Percentiles rank a stretch among this genome's conserved stretches.
Conservation (phyloP, 1,140 invertebrate genomes). For the Dendroctonus ponderosae region DNA sequence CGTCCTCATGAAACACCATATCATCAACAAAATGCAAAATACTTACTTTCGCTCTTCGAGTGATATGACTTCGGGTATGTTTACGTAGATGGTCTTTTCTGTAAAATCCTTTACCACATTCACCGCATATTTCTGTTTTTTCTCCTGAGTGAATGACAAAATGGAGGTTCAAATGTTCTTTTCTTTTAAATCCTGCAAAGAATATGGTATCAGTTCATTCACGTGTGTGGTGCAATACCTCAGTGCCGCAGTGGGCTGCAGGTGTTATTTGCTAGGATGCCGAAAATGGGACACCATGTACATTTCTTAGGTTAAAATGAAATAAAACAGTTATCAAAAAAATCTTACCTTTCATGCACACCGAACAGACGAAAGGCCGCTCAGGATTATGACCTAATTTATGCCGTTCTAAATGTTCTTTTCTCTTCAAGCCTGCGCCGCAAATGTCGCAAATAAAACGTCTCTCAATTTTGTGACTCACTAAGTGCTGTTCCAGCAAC, state of each 20-base stretch:
- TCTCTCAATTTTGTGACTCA: conserved; percentile 74
- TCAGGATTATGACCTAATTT: conserved; percentile 77
- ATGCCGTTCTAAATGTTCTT: conserved; percentile 76
- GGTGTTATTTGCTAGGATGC: no score
- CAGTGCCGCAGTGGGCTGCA: no score
- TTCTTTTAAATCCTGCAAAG: conserved; percentile 63
- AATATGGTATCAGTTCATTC: background rate
- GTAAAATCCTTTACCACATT: conserved; percentile 77
- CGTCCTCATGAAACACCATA: no score
- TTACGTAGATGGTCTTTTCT: conserved; percentile 80
- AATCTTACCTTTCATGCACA: conserved; percentile 64
- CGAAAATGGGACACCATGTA: background rate
- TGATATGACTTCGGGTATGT: conserved; percentile 71
- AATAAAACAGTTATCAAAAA: background rate
- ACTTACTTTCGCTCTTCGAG: conserved; percentile 65
- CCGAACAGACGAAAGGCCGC: conserved; percentile 71
- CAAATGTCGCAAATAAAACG: conserved; percentile 62
- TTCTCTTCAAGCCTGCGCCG: conserved; percentile 70
- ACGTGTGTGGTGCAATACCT: no score
- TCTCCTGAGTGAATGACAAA: conserved; percentile 78
- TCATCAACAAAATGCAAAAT: no score
- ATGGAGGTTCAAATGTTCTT: conserved; percentile 77
- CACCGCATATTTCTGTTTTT: conserved; percentile 67
- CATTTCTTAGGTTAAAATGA: background rate
- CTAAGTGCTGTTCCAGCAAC: conserved; percentile 70